Percentiles rank a stretch among this genome's conserved stretches.
Evolutionary conservation across 2,113 vertebrate species (phyloP).

Genomic region (Verasper variegatus): DNA sequence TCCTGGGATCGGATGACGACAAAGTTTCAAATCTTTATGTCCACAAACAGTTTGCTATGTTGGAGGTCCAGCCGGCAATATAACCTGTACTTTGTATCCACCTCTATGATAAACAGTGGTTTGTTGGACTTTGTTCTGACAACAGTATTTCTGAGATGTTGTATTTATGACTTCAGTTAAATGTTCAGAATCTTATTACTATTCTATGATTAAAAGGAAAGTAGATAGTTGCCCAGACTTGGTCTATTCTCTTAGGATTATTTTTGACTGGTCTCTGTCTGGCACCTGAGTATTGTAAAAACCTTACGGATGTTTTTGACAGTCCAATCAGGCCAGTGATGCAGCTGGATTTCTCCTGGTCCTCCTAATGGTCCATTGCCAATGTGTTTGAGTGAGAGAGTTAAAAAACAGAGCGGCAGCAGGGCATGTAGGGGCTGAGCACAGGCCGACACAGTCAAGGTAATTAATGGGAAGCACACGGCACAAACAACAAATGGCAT

Average conservation of each 20-base stretch:
- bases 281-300: too few species aligned
- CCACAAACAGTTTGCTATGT: conserved; percentile 13
- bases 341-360: background rate
- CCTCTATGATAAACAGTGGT: too few species aligned
- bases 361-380: background rate
- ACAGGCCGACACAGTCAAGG: background rate
- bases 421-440: background rate
- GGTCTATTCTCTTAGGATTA: background rate
- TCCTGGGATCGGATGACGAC: background rate
- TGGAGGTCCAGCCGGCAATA: background rate
- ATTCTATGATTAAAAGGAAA: too few species aligned
- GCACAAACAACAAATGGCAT: conserved; percentile 19
- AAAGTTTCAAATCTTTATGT: conserved; percentile 11
- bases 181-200: too few species aligned
- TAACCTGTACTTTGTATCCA: too few species aligned
- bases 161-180: too few species aligned
- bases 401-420: background rate
- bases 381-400: background rate
- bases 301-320: background rate
- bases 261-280: background rate
- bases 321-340: too few species aligned
- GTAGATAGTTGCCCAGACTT: background rate
- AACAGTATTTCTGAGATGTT: too few species aligned
- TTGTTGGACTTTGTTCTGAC: too few species aligned
- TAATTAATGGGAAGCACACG: background rate